A percentile compares a stretch with the other conserved stretches of the same genome.
These are phyloP conservation scores for Tenthredo scrophulariae DNA, from an alignment of 2,888 invertebrate species.

Conservation along the genomic window DNA sequence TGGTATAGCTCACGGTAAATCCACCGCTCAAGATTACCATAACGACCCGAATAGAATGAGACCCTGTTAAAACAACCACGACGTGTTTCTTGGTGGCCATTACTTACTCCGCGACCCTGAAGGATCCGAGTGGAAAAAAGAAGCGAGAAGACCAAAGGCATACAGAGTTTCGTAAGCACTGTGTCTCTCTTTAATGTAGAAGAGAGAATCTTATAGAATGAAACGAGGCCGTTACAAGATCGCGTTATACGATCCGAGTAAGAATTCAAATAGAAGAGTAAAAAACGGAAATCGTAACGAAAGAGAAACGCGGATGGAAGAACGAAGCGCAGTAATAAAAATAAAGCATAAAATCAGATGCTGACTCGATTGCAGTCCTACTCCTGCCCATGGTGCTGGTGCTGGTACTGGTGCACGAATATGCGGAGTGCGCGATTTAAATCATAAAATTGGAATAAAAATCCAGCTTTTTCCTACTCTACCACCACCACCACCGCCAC, in stretches of 20 bases:
- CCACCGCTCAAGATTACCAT: constrained; percentile 51
- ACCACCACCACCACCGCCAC: neutral
- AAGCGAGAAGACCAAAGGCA: neutral
- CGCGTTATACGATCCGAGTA: neutral
- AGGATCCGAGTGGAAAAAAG: neutral
- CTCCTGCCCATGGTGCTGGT: neutral
- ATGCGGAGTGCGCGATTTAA: constrained; percentile 75
- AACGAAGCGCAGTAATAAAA: constrained; percentile 68
- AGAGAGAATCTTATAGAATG: neutral
- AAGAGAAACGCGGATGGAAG: constrained; percentile 11
- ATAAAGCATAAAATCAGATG: constrained; percentile 75
- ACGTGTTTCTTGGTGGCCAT: constrained; percentile 20
- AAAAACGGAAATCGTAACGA: neutral
- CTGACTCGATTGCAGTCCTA: constrained; percentile 72
- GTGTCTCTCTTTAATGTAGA: neutral
- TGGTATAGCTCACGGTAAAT: constrained; percentile 13
- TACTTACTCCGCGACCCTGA: constrained; percentile 1
- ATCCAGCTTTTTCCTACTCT: constrained; percentile 58
- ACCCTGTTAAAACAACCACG: constrained; percentile 44
- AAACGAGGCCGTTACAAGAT: neutral
- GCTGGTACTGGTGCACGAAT: constrained; percentile 62
- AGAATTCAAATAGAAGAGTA: neutral
- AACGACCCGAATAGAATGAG: constrained; percentile 52
- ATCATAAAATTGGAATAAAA: constrained; percentile 76
- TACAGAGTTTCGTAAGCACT: neutral